A percentile compares a stretch with the other conserved stretches of the same genome.
These are phyloP conservation scores for Drosophila neocordata DNA, from an alignment of 1,140 invertebrate genomes.

Conservation along the genomic window DNA sequence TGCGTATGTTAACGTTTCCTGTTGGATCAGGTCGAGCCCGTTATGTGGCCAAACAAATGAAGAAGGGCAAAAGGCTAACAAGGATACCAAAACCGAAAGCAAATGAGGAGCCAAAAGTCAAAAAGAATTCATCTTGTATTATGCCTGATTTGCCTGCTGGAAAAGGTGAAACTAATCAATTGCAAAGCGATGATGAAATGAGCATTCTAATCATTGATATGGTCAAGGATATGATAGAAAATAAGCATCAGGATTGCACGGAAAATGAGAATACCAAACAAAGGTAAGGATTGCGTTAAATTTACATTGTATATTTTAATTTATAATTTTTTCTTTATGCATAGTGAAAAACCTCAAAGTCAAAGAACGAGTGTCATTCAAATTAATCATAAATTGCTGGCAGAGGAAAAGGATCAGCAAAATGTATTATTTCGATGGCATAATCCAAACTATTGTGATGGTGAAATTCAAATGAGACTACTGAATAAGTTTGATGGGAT, in stretches of 20 bases:
- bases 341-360: conserved; percentile 4
- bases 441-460: conserved; percentile 21
- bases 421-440: conserved; percentile 49
- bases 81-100: not conserved
- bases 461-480: conserved; percentile 24
- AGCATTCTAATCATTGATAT: conserved; percentile 34
- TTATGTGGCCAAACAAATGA: conserved; percentile 52
- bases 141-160: conserved; percentile 33
- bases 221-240: conserved; percentile 21
- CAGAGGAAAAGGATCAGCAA: conserved; percentile 2
- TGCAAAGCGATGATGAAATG: conserved; percentile 42
- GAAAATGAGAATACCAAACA: not conserved
- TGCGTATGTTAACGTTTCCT: conserved; percentile 61
- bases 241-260: conserved; percentile 1
- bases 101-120: conserved; percentile 19
- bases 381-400: not conserved
- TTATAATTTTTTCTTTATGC: not conserved
- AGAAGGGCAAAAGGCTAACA: not conserved
- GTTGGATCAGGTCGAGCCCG: conserved; percentile 54
- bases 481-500: conserved; percentile 11
- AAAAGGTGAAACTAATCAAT: not conserved
- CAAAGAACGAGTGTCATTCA: conserved; percentile 31
- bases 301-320: not conserved
- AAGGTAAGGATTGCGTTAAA: not conserved
- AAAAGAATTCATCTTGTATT: not conserved